A percentile compares a stretch with the other conserved stretches of the same genome.
phyloP scores from a whole-genome alignment of 35 echinoderm and acorn worm species.

The Nesometra sesokonis region DNA sequence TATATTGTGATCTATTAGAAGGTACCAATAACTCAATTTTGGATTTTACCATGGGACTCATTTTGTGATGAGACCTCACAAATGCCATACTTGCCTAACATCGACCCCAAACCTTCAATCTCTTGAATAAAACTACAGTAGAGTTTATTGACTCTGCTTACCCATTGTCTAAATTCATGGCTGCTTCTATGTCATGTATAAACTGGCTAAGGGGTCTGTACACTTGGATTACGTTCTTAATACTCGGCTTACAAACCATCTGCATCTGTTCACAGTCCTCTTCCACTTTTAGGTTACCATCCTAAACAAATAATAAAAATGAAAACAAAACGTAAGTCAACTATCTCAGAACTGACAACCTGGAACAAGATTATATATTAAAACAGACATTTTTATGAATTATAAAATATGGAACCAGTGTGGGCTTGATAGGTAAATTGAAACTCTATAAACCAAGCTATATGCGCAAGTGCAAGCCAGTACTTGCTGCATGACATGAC shows the following conservation, averaged over 20 bases:
- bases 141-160: constrained; percentile 1
- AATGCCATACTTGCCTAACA: too few relatives aligned
- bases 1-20: too few relatives aligned
- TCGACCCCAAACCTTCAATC: too few relatives aligned
- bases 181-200: constrained; percentile 77
- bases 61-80: too few relatives aligned
- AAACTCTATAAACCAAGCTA: too few relatives aligned
- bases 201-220: constrained; percentile 83
- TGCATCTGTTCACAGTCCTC: constrained; percentile 76
- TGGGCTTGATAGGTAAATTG: too few relatives aligned
- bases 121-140: not conserved
- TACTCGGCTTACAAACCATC: constrained; percentile 81
- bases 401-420: not conserved
- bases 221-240: constrained; percentile 89
- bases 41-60: too few relatives aligned
- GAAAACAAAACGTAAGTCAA: not conserved
- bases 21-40: too few relatives aligned
- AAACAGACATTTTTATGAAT: too few relatives aligned
- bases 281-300: constrained; percentile 68
- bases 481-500: too few relatives aligned
- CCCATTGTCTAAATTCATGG: constrained; percentile 65
- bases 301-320: constrained; percentile 37
- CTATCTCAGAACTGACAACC: not conserved
- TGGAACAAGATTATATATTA: too few relatives aligned
- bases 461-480: too few relatives aligned